Evolutionary conservation across 2,888 invertebrate species (phyloP), one percentile per base, ranked within the genome.

Genomic region (Heliconius ismenius): DNA sequence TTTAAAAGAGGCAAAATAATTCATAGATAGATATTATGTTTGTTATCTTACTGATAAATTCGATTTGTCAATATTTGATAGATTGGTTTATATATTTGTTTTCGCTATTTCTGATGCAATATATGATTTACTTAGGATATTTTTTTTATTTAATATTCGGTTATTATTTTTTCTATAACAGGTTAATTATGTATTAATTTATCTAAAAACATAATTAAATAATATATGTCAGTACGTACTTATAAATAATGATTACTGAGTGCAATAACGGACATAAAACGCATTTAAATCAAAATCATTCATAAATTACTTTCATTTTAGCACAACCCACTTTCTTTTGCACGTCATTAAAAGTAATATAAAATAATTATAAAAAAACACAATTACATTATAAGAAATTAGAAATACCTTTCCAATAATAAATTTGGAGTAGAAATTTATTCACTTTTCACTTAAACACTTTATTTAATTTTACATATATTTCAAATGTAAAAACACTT

Each of bases 11-110:
- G 2, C 11, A 9, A 36, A 49, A n/a, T 67, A 39, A 67, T 24
- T 67, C 39, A 15, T 39, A 39, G 65, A 67, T 24, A 39, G 24
- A n/a, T n/a, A 36, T 39, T 49, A 49, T 49, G 18, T 49, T 9
- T n/a, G n/a, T 36, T 36, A 67, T 67, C 65, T n/a, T n/a, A 39
- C 65, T 39, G 65, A 67, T 67, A 67, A 67, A 39, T 67, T 39
- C 39, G 39, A 67, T 67, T 67, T 39, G 65, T 67, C 65, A 67
- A 15, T 39, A 24, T 24, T 39, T 67, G 65, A 67, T 67, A 39
- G 39, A 67, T 67, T 11, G 24, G 15, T 9, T 39, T 39, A 39
- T 67, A 15, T 15, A 39, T 39, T 65, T 24, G 65, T 67, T 67
- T 67, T 67, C 24, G 39, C 24, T 39, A 15, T 67, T 67, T 67